Evolutionary conservation across 53 echinoderm and acorn worm species (phyloP).

Genomic region (Holothuria leucospilota): DNA sequence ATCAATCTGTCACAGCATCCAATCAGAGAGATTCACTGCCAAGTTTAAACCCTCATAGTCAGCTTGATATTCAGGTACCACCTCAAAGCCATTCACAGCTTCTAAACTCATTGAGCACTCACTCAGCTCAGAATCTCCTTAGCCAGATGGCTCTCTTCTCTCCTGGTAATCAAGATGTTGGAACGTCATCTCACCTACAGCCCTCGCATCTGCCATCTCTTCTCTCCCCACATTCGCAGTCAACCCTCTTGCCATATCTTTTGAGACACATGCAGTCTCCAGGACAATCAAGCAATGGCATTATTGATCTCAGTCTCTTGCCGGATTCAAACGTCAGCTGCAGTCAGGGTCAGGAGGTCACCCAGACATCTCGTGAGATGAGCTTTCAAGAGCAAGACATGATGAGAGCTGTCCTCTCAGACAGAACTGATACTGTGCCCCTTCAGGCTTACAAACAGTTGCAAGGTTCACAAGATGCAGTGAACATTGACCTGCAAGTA

Average conservation of each 20-base stretch:
- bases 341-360: constrained; percentile 19
- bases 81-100: constrained; percentile 8
- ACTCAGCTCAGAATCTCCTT: constrained; percentile 29
- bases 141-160: constrained; percentile 37
- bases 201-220: background rate
- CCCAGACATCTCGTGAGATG: background rate
- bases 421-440: background rate
- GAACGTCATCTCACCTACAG: background rate
- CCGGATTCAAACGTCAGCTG: background rate
- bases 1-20: background rate
- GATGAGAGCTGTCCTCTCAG: background rate
- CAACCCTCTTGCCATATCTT: constrained; percentile 37
- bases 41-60: constrained; percentile 5
- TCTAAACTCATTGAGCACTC: background rate
- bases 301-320: constrained; percentile 17
- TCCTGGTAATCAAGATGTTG: constrained; percentile 17
- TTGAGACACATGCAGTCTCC: constrained; percentile 32
- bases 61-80: constrained; percentile 33
- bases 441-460: constrained; percentile 2
- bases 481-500: background rate
- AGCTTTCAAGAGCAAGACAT: constrained; percentile 7
- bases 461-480: background rate
- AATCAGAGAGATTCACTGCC: constrained; percentile 3
- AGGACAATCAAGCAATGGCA: constrained; percentile 10
- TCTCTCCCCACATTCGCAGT: constrained; percentile 34